A percentile compares a stretch with the other conserved stretches of the same genome.
Conservation (phyloP, 2,113 vertebrate genomes). For the Ceratotherium simum region DNA sequence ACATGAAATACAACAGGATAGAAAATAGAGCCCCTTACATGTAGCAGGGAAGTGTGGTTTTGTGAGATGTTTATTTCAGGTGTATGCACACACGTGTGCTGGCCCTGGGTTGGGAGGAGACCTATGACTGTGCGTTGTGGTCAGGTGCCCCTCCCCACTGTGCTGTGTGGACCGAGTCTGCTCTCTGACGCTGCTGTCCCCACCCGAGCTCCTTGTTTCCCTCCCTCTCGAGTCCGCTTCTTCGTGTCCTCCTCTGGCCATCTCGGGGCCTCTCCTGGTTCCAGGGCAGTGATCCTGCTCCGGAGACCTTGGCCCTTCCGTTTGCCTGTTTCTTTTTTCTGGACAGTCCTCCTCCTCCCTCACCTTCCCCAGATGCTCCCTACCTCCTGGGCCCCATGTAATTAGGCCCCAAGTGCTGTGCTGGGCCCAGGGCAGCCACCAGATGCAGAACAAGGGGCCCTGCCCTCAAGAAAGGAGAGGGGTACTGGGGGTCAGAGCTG, state of each 20-base stretch:
- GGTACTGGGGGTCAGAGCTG: not conserved
- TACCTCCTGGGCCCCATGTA: not conserved
- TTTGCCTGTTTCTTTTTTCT: not conserved
- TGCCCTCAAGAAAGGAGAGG: not conserved
- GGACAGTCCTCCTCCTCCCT: not conserved
- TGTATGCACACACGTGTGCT: accelerated
- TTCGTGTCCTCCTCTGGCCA: not conserved
- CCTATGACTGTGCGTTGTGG: not conserved
- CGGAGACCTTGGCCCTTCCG: not conserved
- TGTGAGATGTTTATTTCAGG: not conserved
- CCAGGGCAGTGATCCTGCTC: not conserved
- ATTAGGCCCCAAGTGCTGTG: not conserved
- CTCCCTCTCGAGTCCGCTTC: not conserved
- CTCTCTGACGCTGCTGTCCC: accelerated
- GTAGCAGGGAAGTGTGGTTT: not conserved
- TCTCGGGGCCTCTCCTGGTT: not conserved
- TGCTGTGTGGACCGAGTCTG: not conserved
- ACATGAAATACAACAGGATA: not conserved
- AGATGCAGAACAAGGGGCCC: not conserved
- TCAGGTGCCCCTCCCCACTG: not conserved
- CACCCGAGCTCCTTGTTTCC: accelerated
- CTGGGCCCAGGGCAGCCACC: not conserved
- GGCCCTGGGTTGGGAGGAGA: not conserved
- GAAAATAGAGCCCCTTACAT: not conserved
- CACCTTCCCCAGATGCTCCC: too few relatives aligned